Base-by-base conservation (phyloP, 2,113 vertebrate genomes). In the Mesoclemmys tuberculata region DNA sequence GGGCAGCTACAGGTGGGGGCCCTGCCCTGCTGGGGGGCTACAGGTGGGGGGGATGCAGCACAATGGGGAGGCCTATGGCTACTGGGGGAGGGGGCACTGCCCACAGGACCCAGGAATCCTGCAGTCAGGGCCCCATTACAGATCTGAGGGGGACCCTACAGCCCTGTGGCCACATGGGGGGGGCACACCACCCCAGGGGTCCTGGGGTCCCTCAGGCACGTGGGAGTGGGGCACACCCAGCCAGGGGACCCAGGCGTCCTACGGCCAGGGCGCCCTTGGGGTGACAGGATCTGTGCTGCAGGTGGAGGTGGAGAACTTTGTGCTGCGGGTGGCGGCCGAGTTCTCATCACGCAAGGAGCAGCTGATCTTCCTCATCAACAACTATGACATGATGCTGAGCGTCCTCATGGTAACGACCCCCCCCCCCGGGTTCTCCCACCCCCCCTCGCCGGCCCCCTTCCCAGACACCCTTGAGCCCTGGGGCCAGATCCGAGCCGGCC, bases 351-450 rank as follows among this genome's bases (percentile, higher is more conserved):
- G 99, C 85, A 98, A 98, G 95, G 99, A 99, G 86, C 99, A 99
- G 97, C 99, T 99, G 14, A 98, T 99, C 93, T 99, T 99, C 98
- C 99, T 99, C 93, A 99, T 99, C 93, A 99, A 99, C 98, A 99
- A 99, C 98, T 99, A 99, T 1, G 99, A 99, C 97, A 99, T 99
- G 99, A 98, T 99, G 99, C 98, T 99, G 81, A 98, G 98, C 0
- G 99, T 99, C 74, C 98, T 99, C 44, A 99, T 99, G 99, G 99
- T 99, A 93, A 97, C 5, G 1, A 38, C 13, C 0, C 1, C 80
- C 5, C 7, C 44, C 19, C 3, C 6, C 27, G 7, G 44, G 41
- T 29, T 13, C 5, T 2, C 18, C 46, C 26, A 5, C 26, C 4
- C 4, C 38, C 52, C 52, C 14, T 3, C 8, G 7, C n/a, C n/a